A percentile compares a stretch with the other conserved stretches of the same genome.
Evolutionary conservation across 2,888 invertebrate genomes (phyloP).

Genomic region (Tribolium freemani): DNA sequence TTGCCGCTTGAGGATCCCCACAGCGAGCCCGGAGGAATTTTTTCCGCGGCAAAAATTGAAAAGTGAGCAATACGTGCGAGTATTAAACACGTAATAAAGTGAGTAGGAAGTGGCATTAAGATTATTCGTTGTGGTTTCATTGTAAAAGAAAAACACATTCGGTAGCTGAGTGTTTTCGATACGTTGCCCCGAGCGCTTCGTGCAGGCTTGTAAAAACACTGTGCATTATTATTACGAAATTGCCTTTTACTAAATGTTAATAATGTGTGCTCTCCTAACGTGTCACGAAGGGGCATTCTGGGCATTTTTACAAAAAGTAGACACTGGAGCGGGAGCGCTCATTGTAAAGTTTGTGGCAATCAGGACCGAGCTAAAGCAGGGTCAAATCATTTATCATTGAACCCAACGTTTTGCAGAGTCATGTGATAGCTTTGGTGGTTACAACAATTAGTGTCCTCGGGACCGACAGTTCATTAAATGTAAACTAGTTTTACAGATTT

Average conservation of each 20-base stretch:
- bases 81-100: conserved; percentile 29
- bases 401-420: conserved; percentile 59
- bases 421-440: conserved; percentile 56
- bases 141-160: conserved; percentile 34
- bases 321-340: background rate
- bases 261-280: background rate
- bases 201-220: conserved; percentile 17
- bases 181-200: conserved; percentile 21
- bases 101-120: conserved; percentile 25
- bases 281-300: background rate
- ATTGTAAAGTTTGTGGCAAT: conserved; percentile 1
- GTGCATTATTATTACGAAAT: conserved; percentile 27
- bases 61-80: no score
- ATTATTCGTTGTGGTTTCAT: conserved; percentile 21
- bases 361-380: conserved; percentile 36
- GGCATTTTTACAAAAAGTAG: no score
- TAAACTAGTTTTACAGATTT: conserved; percentile 48
- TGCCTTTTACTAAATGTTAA: conserved; percentile 27
- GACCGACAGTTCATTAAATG: conserved; percentile 50
- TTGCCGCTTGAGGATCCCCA: conserved; percentile 40
- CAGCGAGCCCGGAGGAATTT: background rate
- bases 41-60: background rate
- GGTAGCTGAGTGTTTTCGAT: conserved; percentile 36
- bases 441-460: conserved; percentile 50
- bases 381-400: conserved; percentile 62